A percentile compares a stretch with the other conserved stretches of the same genome.
Conservation (phyloP, 1,140 invertebrate genomes). For the Planococcus citri region DNA sequence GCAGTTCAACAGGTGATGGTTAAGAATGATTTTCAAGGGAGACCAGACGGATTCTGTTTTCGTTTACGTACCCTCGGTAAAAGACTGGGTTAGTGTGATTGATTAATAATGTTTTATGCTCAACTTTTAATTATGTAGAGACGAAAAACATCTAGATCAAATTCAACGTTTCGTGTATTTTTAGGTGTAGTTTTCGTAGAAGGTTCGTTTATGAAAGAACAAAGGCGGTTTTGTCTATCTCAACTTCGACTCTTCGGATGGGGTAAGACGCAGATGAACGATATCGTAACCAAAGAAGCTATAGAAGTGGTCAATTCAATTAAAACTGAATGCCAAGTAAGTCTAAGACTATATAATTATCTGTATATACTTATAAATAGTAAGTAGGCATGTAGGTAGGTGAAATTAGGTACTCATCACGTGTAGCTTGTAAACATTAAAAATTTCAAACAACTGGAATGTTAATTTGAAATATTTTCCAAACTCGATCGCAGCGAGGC, state of each 20-base stretch:
- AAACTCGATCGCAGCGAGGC: constrained; percentile 23
- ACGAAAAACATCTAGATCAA: not conserved
- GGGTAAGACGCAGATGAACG: constrained; percentile 44
- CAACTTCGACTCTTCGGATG: constrained; percentile 48
- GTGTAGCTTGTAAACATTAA: too few species aligned
- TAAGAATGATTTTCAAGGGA: constrained; percentile 50
- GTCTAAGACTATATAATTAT: not conserved
- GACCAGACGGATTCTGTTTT: constrained; percentile 56
- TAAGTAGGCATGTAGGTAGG: too few species aligned
- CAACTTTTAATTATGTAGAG: constrained; percentile 4
- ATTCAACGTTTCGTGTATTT: too few species aligned
- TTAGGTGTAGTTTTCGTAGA: constrained; percentile 52
- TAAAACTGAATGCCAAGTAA: constrained; percentile 24
- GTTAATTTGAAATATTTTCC: not conserved
- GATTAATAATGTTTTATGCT: not conserved
- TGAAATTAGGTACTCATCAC: too few species aligned
- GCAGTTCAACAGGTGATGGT: constrained; percentile 45
- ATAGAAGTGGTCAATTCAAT: constrained; percentile 37
- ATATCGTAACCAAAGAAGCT: constrained; percentile 44
- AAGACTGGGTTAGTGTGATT: constrained; percentile 41
- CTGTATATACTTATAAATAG: not conserved
- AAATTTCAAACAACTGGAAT: too few species aligned
- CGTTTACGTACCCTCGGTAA: constrained; percentile 47
- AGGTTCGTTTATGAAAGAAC: constrained; percentile 44
- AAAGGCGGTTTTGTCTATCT: constrained; percentile 44